These are phyloP conservation scores for Eulacestoma nigropectus DNA, from an alignment of 2,113 vertebrate genomes.

Conservation along the genomic window DNA sequence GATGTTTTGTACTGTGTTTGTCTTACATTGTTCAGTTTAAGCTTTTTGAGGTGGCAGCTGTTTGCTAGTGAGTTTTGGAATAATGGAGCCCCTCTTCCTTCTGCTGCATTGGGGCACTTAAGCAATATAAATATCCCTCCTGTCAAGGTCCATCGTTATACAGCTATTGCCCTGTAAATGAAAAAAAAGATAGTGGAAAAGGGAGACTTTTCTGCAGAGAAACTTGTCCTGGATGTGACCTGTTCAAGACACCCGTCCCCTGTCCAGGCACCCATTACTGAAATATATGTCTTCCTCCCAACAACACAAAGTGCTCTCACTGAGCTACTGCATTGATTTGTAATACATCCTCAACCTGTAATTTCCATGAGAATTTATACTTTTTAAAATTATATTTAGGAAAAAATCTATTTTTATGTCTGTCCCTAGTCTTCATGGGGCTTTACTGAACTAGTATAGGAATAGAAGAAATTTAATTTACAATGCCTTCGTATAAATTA, in stretches of 20 bases:
- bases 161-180: background rate
- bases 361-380: conserved; percentile 44
- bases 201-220: background rate
- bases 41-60: background rate
- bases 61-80: background rate
- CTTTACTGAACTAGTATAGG: background rate
- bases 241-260: background rate
- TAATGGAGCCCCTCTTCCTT: background rate
- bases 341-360: conserved; percentile 15
- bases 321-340: background rate
- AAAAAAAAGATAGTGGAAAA: background rate
- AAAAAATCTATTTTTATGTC: conserved; percentile 50
- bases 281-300: background rate
- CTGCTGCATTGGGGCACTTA: background rate
- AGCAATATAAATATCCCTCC: background rate
- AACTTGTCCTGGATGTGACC: background rate
- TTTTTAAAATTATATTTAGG: conserved; percentile 9
- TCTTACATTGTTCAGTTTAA: accelerated
- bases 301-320: background rate
- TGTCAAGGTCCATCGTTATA: background rate
- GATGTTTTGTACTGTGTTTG: background rate
- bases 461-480: conserved; percentile 41
- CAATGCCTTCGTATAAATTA: conserved; percentile 39
- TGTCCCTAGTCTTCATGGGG: background rate
- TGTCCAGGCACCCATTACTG: background rate